A percentile compares a stretch with the other conserved stretches of the same genome.
phyloP scores from a whole-genome alignment of 1,140 invertebrate species.

The Popillia japonica region DNA sequence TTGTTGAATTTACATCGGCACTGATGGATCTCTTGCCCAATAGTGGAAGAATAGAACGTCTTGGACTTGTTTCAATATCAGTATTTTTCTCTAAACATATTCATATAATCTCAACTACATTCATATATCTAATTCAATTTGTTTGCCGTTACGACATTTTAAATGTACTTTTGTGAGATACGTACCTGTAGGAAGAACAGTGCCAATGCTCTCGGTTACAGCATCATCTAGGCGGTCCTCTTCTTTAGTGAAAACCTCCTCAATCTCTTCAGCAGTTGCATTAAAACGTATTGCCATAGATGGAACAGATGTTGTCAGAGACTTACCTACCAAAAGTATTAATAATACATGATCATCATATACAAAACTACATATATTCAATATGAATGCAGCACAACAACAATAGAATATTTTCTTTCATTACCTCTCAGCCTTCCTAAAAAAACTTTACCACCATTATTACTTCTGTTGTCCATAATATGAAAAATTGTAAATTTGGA shows the following conservation, averaged over 20 bases:
- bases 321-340: slow-evolving; percentile 66
- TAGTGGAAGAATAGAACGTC: slow-evolving; percentile 50
- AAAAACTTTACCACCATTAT: slow-evolving; percentile 57
- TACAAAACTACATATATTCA: neutral
- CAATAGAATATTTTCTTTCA: slow-evolving; percentile 10
- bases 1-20: slow-evolving; percentile 56
- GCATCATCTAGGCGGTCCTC: slow-evolving; percentile 63
- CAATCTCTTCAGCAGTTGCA: slow-evolving; percentile 74
- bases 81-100: slow-evolving; percentile 24
- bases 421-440: slow-evolving; percentile 61
- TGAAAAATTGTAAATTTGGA: neutral
- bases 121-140: too few relatives aligned
- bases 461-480: slow-evolving; percentile 44
- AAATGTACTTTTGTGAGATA: too few relatives aligned
- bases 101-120: too few relatives aligned
- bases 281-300: slow-evolving; percentile 72
- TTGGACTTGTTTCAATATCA: slow-evolving; percentile 55
- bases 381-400: too few relatives aligned
- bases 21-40: slow-evolving; percentile 62
- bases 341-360: neutral
- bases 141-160: too few relatives aligned
- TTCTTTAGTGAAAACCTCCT: slow-evolving; percentile 71
- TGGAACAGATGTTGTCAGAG: slow-evolving; percentile 70
- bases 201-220: neutral
- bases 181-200: neutral